Evolutionary conservation across 2,888 invertebrate genomes (phyloP).

Genomic region (Temnothorax unifasciatus): DNA sequence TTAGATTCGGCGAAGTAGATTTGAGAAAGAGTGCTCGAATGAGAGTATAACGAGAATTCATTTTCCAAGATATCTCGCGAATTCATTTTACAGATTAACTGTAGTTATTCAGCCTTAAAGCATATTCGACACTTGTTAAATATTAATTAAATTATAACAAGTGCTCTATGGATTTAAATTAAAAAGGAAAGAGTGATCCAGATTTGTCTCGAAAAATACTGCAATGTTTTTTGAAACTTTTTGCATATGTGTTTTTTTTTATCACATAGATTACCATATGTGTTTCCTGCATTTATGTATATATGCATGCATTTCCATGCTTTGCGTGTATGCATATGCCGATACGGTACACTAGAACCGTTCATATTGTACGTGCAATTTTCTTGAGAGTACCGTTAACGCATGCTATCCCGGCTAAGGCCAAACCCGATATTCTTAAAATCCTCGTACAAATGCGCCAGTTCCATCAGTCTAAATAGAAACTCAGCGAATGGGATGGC

Average conservation of each 20-base stretch:
- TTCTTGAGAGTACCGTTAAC: slow-evolving; percentile 68
- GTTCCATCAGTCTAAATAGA: slow-evolving; percentile 68
- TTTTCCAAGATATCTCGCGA: slow-evolving; percentile 1
- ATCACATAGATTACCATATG: not conserved
- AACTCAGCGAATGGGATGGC: slow-evolving; percentile 59
- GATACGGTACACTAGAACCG: slow-evolving; percentile 40
- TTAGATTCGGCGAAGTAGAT: not conserved
- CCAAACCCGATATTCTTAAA: slow-evolving; percentile 63
- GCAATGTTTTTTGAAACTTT: not conserved
- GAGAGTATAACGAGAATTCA: not conserved
- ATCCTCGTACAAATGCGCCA: slow-evolving; percentile 59
- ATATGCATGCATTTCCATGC: slow-evolving; percentile 9
- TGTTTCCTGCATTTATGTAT: not conserved
- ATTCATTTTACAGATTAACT: slow-evolving; percentile 3
- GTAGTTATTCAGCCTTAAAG: not conserved
- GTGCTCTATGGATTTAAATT: not conserved
- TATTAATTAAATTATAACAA: slow-evolving; percentile 15
- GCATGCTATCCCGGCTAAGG: slow-evolving; percentile 48
- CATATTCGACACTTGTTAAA: slow-evolving; percentile 6
- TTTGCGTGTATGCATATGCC: slow-evolving; percentile 26
- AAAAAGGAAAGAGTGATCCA: not conserved
- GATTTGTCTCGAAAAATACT: not conserved
- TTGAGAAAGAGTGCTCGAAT: not conserved
- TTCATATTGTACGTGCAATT: slow-evolving; percentile 59
- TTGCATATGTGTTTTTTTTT: not conserved